Base-by-base conservation (phyloP, 2,888 invertebrate genomes). In the Netelia melanura region DNA sequence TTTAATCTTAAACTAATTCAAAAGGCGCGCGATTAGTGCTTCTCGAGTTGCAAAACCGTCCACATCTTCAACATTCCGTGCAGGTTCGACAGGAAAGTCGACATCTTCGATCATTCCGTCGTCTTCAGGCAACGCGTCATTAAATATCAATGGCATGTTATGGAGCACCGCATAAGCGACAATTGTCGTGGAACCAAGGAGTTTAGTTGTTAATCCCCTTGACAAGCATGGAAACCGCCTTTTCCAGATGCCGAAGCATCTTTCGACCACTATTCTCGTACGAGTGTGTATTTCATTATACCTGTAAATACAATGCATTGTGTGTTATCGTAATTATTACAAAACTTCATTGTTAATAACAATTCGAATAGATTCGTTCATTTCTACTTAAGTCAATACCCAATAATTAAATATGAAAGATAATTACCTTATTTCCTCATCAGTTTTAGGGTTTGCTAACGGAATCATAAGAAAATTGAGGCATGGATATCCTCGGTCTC, bases 211-310 rank as follows among this genome's bases (percentile, higher is more conserved):
- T 21, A 84, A 17, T 64, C 76, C 84, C 52, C 77, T 64, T 52
- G 83, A 74, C 38, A 87, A 75, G 23, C 87, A 87, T 64, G 75
- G 83, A 65, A 86, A 86, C 62, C 85, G 52, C 61, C 77, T 67
- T 81, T 87, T 87, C 85, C 83, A 87, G 44, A 83, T 54, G n/a
- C 76, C 81, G n/a, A 65, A 86, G 6, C 81, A 81, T 81, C 85
- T 79, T 65, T 83, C 83, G 0, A 85, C 85, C 54, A 86, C 85
- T 25, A 44, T 52, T 81, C 86, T 81, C 0, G 87, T 87, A 70
- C 67, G 17, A n/a, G 48, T 67, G 17, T 86, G 80, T 48, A 86
- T 81, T 25, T n/a, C 52, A 58, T 78, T 78, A 52, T 68, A 62
- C 10, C 62, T 62, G 62, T 56, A 56, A 56, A 25, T 3, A 25